Evolutionary conservation across 2,888 invertebrate genomes (phyloP), one percentile per base, ranked within the genome.

Genomic region (Lasius fuliginosus): DNA sequence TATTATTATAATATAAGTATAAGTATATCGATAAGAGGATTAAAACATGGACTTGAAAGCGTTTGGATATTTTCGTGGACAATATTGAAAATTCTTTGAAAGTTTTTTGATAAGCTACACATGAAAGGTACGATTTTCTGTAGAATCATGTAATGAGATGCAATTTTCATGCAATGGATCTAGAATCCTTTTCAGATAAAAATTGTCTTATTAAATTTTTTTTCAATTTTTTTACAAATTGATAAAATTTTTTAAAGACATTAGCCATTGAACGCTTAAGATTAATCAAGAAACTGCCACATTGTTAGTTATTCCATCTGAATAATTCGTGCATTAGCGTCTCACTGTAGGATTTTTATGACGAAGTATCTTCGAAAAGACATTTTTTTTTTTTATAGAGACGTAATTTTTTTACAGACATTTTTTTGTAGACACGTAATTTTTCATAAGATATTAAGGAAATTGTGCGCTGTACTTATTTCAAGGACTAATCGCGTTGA

Each of bases 391-490:
- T 69, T 62, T 75, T 42, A 15, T 15, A 23, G 12, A 11, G 9
- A 30, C 1, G 5, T 30, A 36, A 36, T 36, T 36, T 36, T 36
- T 36, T 36, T 23, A 40, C 11, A 23, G 36, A 36, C 36, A 36
- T 5, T 36, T 36, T 23, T 36, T 75, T 15, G 33, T 4, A 65
- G 40, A 42, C 30, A n/a, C 12, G 15, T 12, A 68, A 68, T 69
- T 49, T 71, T 73, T 73, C 79, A 58, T 23, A 23, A 49, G 12
- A 33, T 6, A 46, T 79, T 23, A 46, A 71, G 58, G 30, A 71
- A 46, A 60, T 49, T 71, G 15, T 23, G 42, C 23, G n/a, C 49
- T n/a, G 6, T 30, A 40, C n/a, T 12, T 56, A 30, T 56, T 68
- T 49, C 23, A 18, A 73, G 36, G 73, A 60, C 56, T 40, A 64